Evolutionary conservation across 1,140 invertebrate genomes (phyloP).

Genomic region (Drosophila tsacasi): DNA sequence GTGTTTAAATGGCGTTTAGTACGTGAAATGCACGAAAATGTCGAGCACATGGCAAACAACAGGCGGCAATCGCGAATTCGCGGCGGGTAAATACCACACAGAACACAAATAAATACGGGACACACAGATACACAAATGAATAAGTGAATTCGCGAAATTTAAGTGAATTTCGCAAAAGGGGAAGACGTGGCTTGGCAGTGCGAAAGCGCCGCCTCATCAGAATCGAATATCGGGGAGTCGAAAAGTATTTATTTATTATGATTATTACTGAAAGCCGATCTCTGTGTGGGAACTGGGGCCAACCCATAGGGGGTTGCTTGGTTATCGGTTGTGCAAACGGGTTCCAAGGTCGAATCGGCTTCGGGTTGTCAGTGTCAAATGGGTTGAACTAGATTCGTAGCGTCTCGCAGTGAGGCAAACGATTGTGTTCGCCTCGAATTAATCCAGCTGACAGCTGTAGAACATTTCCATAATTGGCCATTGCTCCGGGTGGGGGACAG

Average conservation of each 20-base stretch:
- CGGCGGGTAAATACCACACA: constrained; percentile 40
- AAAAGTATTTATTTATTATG: constrained; percentile 34
- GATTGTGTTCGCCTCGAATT: constrained; percentile 36
- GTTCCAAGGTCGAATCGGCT: constrained; percentile 39
- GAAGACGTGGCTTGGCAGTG: constrained; percentile 33
- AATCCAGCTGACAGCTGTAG: constrained; percentile 52
- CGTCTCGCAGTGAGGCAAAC: constrained; percentile 6
- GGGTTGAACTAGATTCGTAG: constrained; percentile 35
- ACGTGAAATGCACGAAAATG: constrained; percentile 55
- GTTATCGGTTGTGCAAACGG: constrained; percentile 19
- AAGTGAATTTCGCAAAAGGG: constrained; percentile 29
- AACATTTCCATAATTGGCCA: constrained; percentile 30
- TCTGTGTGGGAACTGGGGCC: constrained; percentile 46
- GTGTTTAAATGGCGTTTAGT: constrained; percentile 63
- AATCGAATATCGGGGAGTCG: constrained; percentile 9
- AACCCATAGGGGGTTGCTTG: background rate
- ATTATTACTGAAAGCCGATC: constrained; percentile 48
- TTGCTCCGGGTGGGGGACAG: constrained; percentile 15
- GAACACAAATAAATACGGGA: constrained; percentile 23
- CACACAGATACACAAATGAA: constrained; percentile 5
- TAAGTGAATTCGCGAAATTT: constrained; percentile 56
- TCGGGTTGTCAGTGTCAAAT: constrained; percentile 43
- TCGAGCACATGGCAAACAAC: constrained; percentile 48
- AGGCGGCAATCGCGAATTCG: constrained; percentile 45
- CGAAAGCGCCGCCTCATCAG: constrained; percentile 37